These are phyloP conservation scores for Macaria notata DNA, from an alignment of 2,888 invertebrate species.

Conservation along the genomic window DNA sequence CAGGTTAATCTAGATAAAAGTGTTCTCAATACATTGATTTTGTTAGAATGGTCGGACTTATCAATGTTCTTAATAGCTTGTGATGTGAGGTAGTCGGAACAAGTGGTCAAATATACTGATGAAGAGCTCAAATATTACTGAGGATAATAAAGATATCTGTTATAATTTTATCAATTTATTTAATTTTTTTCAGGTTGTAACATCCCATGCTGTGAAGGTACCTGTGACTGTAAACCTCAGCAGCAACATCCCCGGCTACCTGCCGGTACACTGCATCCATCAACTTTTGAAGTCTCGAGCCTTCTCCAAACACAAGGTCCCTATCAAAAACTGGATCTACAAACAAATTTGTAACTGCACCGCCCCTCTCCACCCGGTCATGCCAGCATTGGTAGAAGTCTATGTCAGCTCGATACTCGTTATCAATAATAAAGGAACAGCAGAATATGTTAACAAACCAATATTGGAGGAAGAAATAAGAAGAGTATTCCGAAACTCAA, in stretches of 20 bases:
- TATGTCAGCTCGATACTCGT: conserved; percentile 96
- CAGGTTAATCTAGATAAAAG: too few relatives aligned
- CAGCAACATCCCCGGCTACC: conserved; percentile 93
- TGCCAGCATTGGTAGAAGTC: conserved; percentile 96
- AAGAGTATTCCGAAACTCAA: conserved; percentile 90
- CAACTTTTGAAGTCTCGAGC: conserved; percentile 96
- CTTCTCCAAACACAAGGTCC: conserved; percentile 97
- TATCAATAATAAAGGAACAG: conserved; percentile 83
- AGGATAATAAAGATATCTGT: too few relatives aligned
- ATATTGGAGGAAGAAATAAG: conserved; percentile 95
- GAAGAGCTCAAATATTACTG: too few relatives aligned
- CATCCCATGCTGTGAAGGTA: conserved; percentile 97
- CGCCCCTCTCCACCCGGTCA: conserved; percentile 95
- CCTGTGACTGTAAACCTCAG: conserved; percentile 95
- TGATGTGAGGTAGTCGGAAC: too few relatives aligned
- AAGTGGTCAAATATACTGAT: too few relatives aligned
- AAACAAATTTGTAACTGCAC: conserved; percentile 94
- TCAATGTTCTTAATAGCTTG: too few relatives aligned
- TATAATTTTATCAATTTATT: too few relatives aligned
- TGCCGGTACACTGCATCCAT: conserved; percentile 98
- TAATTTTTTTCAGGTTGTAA: conserved; percentile 87
- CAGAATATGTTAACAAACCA: conserved; percentile 94
- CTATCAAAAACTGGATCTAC: conserved; percentile 98
- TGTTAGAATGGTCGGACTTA: too few relatives aligned
- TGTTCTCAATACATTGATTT: too few relatives aligned